These are phyloP conservation scores for Epinotia bilunana DNA, from an alignment of 2,888 invertebrate genomes.

Conservation along the genomic window DNA sequence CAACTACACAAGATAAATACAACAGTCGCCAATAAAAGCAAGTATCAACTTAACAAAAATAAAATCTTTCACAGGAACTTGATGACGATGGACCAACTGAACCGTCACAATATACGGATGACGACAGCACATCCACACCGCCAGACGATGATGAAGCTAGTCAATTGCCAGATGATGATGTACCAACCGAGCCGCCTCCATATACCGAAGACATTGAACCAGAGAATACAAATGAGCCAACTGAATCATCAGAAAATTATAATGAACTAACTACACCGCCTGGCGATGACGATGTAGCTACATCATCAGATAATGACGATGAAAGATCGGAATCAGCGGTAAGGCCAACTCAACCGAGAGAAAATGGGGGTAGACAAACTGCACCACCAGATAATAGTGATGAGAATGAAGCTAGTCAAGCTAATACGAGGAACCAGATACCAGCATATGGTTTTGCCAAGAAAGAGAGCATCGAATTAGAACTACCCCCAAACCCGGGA, in stretches of 20 bases:
- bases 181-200: no score
- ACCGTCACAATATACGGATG: not conserved
- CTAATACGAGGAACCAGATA: not conserved
- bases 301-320: not conserved
- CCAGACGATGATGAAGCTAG: not conserved
- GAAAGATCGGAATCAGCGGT: no score
- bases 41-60: no score
- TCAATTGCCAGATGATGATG: no score
- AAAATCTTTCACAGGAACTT: no score
- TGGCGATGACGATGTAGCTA: not conserved
- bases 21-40: no score
- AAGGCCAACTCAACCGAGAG: not conserved
- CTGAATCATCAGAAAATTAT: not conserved
- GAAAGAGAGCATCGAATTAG: conserved; percentile 52
- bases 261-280: no score
- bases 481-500: conserved; percentile 46
- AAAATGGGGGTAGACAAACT: not conserved
- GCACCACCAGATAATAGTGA: no score
- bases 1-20: no score
- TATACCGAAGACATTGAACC: no score
- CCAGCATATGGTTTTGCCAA: conserved; percentile 47
- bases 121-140: not conserved
- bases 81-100: not conserved
- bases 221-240: not conserved
- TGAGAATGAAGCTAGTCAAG: no score